Percentiles rank a stretch among this genome's conserved stretches.
phyloP scores from a whole-genome alignment of 2,797 vertebrate species.

The Picus viridis region DNA sequence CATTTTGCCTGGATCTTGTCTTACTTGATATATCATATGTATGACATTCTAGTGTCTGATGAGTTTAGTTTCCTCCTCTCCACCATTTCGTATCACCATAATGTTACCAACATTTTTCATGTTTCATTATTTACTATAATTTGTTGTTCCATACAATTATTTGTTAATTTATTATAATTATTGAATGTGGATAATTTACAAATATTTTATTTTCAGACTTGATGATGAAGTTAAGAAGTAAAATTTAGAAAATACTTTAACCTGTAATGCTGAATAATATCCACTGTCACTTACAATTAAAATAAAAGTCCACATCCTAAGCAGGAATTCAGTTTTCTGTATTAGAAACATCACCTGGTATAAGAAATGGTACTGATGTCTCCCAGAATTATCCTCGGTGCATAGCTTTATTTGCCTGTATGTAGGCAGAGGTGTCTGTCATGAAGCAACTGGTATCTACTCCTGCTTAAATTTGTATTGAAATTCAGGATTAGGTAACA shows the following conservation, averaged over 20 bases:
- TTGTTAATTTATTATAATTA: too few relatives aligned
- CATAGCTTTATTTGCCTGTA: background rate
- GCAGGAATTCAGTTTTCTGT: background rate
- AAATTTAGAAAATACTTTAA: background rate
- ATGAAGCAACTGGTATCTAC: background rate
- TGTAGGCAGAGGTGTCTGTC: background rate
- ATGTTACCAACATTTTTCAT: background rate
- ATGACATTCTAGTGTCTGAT: background rate
- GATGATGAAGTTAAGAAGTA: background rate
- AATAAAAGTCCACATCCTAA: background rate
- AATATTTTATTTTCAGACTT: background rate
- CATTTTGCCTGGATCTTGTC: background rate
- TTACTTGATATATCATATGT: rapidly evolving
- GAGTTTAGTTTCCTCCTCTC: background rate
- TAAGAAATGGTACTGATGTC: background rate
- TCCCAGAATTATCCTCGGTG: background rate
- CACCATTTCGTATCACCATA: background rate
- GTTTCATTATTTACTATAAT: too few relatives aligned
- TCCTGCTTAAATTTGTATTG: background rate
- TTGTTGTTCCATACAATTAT: too few relatives aligned
- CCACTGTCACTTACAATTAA: background rate
- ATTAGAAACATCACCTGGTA: background rate
- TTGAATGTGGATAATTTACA: background rate
- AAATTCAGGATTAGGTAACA: background rate
- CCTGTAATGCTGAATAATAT: background rate